Conservation (phyloP, 2,797 vertebrate genomes). For the Balearica regulorum region DNA sequence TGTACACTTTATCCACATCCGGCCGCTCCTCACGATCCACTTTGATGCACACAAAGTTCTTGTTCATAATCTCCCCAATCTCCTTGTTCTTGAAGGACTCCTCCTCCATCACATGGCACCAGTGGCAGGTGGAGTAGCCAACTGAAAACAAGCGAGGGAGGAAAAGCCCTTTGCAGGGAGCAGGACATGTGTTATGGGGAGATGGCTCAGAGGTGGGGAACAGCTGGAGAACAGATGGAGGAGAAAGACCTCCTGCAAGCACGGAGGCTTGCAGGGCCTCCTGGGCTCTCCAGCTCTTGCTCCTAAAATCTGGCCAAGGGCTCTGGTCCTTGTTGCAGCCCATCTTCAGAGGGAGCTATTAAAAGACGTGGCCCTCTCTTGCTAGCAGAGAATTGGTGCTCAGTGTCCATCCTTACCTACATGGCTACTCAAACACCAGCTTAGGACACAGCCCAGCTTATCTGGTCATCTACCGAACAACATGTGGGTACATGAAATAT, state of each 20-base stretch:
- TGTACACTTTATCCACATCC: constrained; percentile 95
- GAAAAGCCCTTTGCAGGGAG: not conserved
- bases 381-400: not conserved
- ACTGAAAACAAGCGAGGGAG: constrained; percentile 70
- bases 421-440: not conserved
- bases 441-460: not conserved
- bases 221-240: not conserved
- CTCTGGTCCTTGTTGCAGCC: not conserved
- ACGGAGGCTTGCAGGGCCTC: not conserved
- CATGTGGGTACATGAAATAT: accelerated
- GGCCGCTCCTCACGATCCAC: constrained; percentile 93
- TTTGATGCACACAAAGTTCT: constrained; percentile 92
- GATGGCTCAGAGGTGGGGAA: not conserved
- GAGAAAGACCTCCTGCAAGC: not conserved
- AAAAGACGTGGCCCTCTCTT: accelerated
- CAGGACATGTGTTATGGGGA: accelerated
- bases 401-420: not conserved
- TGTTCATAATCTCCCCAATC: constrained; percentile 84
- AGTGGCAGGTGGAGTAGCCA: constrained; percentile 95
- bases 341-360: not conserved
- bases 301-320: not conserved
- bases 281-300: not conserved
- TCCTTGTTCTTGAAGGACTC: constrained; percentile 91
- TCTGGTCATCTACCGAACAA: not conserved
- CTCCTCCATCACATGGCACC: constrained; percentile 96